Evolutionary conservation across 2,113 vertebrate species (phyloP), one percentile per base, ranked within the genome.

Genomic region (Malurus elegans): DNA sequence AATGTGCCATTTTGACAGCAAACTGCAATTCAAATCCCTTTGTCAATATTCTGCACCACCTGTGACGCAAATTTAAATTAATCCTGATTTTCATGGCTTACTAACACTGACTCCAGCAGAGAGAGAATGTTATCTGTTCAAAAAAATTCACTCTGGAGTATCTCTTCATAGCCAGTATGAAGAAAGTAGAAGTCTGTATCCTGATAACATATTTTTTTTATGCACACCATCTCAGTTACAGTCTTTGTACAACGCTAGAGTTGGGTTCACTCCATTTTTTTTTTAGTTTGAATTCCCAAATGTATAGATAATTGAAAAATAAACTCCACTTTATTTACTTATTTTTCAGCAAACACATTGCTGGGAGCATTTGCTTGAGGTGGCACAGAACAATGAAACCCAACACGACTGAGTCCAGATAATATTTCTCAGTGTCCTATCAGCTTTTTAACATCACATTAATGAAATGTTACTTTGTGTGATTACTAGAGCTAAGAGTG

Each of bases 11-110:
- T 92, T 65, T 79, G 74, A 82, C 80, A 95, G 70, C 19, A 1
- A 3, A 62, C 58, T 86, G 74, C 42, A 79, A 75, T 79, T 87
- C 73, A 92, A 95, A 96, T 95, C 78, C 66, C 38, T 90, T 85
- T 95, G 71, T 90, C 91, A 93, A 82, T 85, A 72, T 12, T 62
- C 58, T 78, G 20, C 29, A 73, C 54, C 87, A 95, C 62, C 81
- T 90, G 84, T 54, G 66, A 92, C 79, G 51, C 42, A 95, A 76
- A 96, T 91, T 70, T 79, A 85, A 70, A 87, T 91, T 79, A 88
- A 79, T 95, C 62, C 58, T 90, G 66, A 76, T 85, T 95, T 94
- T 73, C 9, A 2, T 76, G 90, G 62, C 50, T 93, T 90, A 6
- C 58, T 73, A 91, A 73, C 31, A 66, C 34, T 62, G 54, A n/a